Conservation (phyloP, 2,888 invertebrate genomes). For the Heterodera filipjevi region DNA sequence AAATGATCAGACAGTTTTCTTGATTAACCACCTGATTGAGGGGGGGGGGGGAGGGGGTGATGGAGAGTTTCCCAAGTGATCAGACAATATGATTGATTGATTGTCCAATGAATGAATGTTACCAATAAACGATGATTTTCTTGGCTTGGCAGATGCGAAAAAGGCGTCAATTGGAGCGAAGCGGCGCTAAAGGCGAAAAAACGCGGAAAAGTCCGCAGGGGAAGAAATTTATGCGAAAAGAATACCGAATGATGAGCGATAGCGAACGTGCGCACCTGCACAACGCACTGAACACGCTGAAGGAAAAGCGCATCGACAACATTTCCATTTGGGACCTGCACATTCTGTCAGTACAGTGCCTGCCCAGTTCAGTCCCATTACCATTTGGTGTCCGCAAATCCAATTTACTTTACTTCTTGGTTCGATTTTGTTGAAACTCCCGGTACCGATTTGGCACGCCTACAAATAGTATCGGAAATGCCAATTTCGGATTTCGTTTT, state of each 20-base stretch:
- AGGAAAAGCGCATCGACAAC: slow-evolving; percentile 55
- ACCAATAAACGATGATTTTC: not conserved
- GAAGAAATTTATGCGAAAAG: slow-evolving; percentile 39
- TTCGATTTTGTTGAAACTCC: too few species aligned
- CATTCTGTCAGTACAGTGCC: slow-evolving; percentile 45
- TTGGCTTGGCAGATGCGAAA: slow-evolving; percentile 7
- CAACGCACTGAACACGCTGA: slow-evolving; percentile 58
- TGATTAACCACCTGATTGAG: too few species aligned
- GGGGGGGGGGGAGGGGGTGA: not conserved
- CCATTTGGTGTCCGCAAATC: too few species aligned
- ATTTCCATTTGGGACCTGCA: slow-evolving; percentile 62
- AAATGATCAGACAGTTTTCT: too few species aligned
- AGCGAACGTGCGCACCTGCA: slow-evolving; percentile 31
- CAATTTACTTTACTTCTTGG: too few species aligned
- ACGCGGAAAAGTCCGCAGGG: slow-evolving; percentile 35
- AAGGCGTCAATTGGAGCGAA: slow-evolving; percentile 51
- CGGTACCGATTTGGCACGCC: too few species aligned
- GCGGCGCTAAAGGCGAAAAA: slow-evolving; percentile 43
- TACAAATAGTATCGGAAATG: too few species aligned
- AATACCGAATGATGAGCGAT: slow-evolving; percentile 38
- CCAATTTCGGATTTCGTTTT: too few species aligned
- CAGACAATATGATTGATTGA: too few species aligned
- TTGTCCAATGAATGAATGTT: too few species aligned
- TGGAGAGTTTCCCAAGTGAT: too few species aligned
- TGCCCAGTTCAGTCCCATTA: too few species aligned